A percentile compares a stretch with the other conserved stretches of the same genome.
phyloP scores from a whole-genome alignment of 1,140 invertebrate genomes.

The Polypedilum vanderplanki region DNA sequence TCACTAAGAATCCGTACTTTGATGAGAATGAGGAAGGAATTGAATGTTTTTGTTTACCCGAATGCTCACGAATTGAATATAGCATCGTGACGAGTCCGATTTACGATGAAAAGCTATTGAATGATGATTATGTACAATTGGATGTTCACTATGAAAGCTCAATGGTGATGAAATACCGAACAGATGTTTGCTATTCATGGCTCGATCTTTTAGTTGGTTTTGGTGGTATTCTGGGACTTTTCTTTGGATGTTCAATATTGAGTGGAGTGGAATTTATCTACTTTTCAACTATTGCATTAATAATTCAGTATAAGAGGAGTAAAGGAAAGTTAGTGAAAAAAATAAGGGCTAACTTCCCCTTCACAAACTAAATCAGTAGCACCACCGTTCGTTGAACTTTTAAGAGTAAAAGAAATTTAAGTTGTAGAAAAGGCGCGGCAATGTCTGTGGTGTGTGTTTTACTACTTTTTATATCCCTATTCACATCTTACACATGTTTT shows the following conservation, averaged over 20 bases:
- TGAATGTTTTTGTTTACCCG: conserved; percentile 40
- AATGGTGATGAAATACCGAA: conserved; percentile 40
- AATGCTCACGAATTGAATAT: conserved; percentile 41
- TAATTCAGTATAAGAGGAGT: background rate
- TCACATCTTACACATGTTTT: background rate
- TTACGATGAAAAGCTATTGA: background rate
- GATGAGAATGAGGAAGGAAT: conserved; percentile 37
- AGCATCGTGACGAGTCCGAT: conserved; percentile 37
- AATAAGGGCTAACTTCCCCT: conserved; percentile 2
- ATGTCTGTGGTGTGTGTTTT: conserved; percentile 3
- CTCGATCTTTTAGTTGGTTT: conserved; percentile 43
- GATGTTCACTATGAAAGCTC: conserved; percentile 28
- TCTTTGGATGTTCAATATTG: background rate
- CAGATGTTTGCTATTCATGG: conserved; percentile 45
- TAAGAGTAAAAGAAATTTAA: background rate
- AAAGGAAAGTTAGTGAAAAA: background rate
- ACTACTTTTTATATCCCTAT: background rate
- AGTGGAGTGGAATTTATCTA: background rate
- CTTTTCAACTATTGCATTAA: background rate
- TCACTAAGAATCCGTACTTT: conserved; percentile 37
- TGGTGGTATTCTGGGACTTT: background rate
- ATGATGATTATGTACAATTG: background rate
- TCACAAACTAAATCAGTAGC: background rate
- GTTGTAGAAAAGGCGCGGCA: background rate
- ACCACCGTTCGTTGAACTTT: background rate